Percentiles rank a stretch among this genome's conserved stretches.
phyloP scores from a whole-genome alignment of 2,888 invertebrate genomes.

The Pomacea canaliculata region DNA sequence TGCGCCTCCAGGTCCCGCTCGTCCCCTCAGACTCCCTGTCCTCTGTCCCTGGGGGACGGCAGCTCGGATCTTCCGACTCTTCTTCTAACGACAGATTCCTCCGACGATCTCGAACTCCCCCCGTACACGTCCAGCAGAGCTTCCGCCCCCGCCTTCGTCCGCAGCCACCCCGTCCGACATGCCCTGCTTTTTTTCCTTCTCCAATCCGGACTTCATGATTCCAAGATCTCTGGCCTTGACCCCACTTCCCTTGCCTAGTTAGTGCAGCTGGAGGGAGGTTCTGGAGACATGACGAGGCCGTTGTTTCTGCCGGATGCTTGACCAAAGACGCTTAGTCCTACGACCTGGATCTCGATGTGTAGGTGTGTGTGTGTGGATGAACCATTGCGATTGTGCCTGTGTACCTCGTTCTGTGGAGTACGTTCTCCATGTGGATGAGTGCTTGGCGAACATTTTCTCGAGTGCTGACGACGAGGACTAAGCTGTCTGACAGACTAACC shows the following conservation, averaged over 20 bases:
- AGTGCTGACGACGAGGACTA: too few species aligned
- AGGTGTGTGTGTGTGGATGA: too few species aligned
- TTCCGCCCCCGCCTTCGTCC: conserved; percentile 1
- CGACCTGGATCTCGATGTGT: too few species aligned
- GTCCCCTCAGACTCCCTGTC: conserved; percentile 3
- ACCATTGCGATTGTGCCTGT: too few species aligned
- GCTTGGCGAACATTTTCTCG: too few species aligned
- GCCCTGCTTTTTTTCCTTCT: conserved; percentile 16
- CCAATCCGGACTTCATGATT: conserved; percentile 1
- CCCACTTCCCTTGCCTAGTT: conserved; percentile 15
- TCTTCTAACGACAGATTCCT: background rate
- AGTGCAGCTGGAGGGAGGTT: background rate
- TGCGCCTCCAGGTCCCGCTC: conserved; percentile 1
- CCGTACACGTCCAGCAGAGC: background rate
- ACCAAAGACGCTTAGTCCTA: too few species aligned
- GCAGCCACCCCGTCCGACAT: background rate
- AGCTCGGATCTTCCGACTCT: background rate
- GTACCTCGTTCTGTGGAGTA: too few species aligned
- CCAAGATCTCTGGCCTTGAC: background rate
- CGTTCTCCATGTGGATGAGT: too few species aligned
- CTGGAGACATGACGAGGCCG: background rate
- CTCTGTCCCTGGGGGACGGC: background rate
- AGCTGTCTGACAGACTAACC: too few species aligned
- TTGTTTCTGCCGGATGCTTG: background rate
- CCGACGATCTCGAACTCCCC: background rate